Evolutionary conservation across 2,113 vertebrate genomes (phyloP).

Genomic region (Cyanistes caeruleus): DNA sequence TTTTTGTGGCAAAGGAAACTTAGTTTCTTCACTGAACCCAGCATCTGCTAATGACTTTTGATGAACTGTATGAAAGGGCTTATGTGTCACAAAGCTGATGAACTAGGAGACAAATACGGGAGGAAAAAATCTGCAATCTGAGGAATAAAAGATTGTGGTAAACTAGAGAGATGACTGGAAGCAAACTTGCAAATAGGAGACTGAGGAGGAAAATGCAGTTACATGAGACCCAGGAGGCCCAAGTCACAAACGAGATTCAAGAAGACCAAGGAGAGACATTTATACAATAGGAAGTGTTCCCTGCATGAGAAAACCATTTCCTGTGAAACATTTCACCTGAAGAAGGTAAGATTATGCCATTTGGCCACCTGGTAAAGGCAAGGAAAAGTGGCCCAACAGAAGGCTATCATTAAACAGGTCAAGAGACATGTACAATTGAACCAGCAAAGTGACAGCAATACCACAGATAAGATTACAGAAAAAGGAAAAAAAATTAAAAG

Average conservation of each 20-base stretch:
- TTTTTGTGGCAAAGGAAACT: not conserved
- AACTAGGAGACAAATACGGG: not conserved
- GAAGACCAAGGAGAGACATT: not conserved
- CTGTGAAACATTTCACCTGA: not conserved
- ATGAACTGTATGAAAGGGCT: not conserved
- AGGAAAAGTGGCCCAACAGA: not conserved
- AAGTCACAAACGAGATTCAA: not conserved
- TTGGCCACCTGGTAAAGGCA: not conserved
- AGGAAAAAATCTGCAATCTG: not conserved
- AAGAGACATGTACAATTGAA: constrained; percentile 13
- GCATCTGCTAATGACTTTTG: not conserved
- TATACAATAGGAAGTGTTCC: not conserved
- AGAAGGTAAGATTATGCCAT: not conserved
- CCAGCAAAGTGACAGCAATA: not conserved
- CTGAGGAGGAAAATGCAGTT: not conserved
- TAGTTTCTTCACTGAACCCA: not conserved
- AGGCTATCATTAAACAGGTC: constrained; percentile 17
- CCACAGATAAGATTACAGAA: constrained; percentile 12
- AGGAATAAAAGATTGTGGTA: not conserved
- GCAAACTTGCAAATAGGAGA: not conserved
- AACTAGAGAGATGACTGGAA: not conserved
- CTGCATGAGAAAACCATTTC: not conserved
- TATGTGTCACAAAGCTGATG: not conserved
- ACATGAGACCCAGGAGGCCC: not conserved
- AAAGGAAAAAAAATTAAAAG: not conserved